Conservation (phyloP, 1,140 invertebrate species). For the Drosophila tsacasi region DNA sequence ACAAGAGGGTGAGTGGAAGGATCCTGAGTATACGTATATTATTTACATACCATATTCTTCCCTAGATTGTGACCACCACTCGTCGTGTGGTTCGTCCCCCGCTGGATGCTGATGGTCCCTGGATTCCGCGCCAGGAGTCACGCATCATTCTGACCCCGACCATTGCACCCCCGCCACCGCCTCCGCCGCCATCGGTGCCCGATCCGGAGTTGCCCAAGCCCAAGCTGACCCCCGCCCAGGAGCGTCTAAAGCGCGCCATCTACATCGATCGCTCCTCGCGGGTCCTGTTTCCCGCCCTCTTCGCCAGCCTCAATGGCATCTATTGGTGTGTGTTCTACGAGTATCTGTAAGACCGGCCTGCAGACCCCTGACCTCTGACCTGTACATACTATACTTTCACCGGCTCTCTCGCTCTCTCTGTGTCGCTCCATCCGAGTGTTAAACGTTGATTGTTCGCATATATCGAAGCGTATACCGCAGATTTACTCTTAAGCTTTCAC, state of each 20-base stretch:
- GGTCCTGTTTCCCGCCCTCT: conserved; percentile 94
- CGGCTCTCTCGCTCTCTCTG: conserved; percentile 21
- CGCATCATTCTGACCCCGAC: conserved; percentile 77
- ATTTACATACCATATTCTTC: neutral
- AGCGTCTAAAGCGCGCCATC: conserved; percentile 90
- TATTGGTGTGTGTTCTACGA: conserved; percentile 96
- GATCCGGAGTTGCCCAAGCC: conserved; percentile 86
- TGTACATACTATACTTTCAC: conserved; percentile 59
- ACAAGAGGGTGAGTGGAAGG: conserved; percentile 64
- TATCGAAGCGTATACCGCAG: conserved; percentile 46
- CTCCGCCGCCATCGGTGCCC: conserved; percentile 86
- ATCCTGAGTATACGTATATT: neutral
- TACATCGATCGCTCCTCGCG: conserved; percentile 94
- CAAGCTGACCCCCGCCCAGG: conserved; percentile 88
- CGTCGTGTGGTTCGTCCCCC: conserved; percentile 74
- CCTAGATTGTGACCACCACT: conserved; percentile 69
- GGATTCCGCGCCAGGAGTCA: conserved; percentile 82
- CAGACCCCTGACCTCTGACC: conserved; percentile 11
- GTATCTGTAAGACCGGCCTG: conserved; percentile 88
- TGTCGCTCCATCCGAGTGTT: conserved; percentile 40
- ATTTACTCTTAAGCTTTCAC: conserved; percentile 56
- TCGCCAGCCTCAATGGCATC: conserved; percentile 92
- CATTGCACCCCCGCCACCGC: conserved; percentile 65
- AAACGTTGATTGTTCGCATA: conserved; percentile 73
- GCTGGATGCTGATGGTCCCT: conserved; percentile 79